Base-by-base conservation (phyloP, 1,140 invertebrate species). In the Archivesica marissinica region DNA sequence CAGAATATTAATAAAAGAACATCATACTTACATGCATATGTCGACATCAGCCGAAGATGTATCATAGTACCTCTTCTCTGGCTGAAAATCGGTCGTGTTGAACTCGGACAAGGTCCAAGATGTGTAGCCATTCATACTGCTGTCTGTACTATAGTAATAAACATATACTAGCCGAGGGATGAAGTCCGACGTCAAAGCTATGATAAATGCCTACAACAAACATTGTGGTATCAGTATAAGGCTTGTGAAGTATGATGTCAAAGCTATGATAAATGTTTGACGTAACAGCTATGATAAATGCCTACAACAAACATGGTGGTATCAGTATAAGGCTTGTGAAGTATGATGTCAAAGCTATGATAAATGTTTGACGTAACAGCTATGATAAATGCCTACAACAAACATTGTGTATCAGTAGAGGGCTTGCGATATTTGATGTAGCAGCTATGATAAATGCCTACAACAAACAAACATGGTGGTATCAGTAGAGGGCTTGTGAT, bases 91-190 rank as follows among this genome's bases (percentile, higher is more conserved):
- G 1, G 94, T 94, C 0, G 96, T 96, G 92, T 97, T 95, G 93
- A 98, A 99, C 88, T 96, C 95, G 0, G 98, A 96, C 44, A 99
- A 94, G 28, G 97, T 97, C 91, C 96, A 96, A 77, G 98, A 96
- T 7, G 99, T 94, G 94, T 98, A 99, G 17, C 97, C 97, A n/a
- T 96, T 91, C 72, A 98, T 91, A n/a, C 94, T 95, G 30, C 96
- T 94, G 93, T 96, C 93, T 25, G 94, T 87, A 56, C 95, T 96
- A 15, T 96, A 95, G 9, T 96, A 95, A 38, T 95, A 92, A 83
- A 94, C 94, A 70, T 93, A 92, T 9, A 94, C 91, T 61, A 93
- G 74, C 23, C 91, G 90, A 9, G 90, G 91, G 52, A 94, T 90
- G 74, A 90, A 92, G 66, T 94, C 92, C 28, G 92, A 94, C 28